Base-by-base conservation (phyloP, 2,113 vertebrate genomes). In the Pachyramphus minor region DNA sequence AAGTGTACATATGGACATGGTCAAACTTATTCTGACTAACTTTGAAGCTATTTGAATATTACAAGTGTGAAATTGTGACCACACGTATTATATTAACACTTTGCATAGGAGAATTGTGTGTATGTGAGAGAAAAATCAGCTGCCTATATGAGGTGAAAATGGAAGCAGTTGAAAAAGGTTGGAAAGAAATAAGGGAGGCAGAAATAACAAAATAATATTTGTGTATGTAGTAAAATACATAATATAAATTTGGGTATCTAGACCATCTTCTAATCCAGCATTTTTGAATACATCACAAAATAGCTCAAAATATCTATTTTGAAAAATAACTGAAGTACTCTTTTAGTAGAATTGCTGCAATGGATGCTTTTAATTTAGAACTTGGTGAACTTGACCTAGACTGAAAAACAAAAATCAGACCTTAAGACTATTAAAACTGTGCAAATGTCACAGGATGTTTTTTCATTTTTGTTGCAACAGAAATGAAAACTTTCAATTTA, bases 81-180 rank as follows among this genome's bases (percentile, higher is more conserved):
- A 74, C 75, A 67, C 59, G 2, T 87, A 35, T 96, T 96, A 55
- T 35, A 85, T 85, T 95, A 91, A 55, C 89, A 69, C 89, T 91
- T 75, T 73, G 37, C 53, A 19, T 21, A 58, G 62, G 47, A 91
- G 58, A 80, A 8, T 62, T 10, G 8, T 84, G 78, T 64, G 31
- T 82, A 39, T 73, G 76, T 47, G 87, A 76, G 78, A 69, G 71
- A 68, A 91, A 84, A 94, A 85, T 93, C 72, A 47, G 47, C 87
- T 85, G 90, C 75, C 67, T 90, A 47, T 62, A 90, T 93, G 91
- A 95, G 64, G 82, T 91, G 90, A 91, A 83, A 95, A 86, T 94
- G 42, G 75, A 93, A 77, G 37, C 56, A 80, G 39, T 73, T 91
- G 71, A 56, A 88, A 92, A 91, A 76, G 28, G 20, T 2, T 56